Conservation (phyloP, 2,888 invertebrate species). For the Xylocampa areola region DNA sequence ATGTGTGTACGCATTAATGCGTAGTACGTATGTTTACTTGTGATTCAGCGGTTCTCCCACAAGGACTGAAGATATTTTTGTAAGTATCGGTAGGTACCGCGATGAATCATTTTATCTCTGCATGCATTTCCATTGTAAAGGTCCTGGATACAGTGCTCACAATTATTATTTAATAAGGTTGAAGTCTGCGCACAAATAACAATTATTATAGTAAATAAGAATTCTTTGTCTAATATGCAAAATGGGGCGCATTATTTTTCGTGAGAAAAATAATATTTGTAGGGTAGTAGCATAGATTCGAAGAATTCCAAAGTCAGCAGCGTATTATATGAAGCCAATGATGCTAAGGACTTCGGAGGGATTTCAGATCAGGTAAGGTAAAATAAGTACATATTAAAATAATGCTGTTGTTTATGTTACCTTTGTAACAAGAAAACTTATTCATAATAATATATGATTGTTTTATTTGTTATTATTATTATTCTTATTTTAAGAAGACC, state of each 20-base stretch:
- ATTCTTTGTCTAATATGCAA: slow-evolving; percentile 15
- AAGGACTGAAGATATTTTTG: slow-evolving; percentile 78
- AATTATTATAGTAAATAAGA: neutral
- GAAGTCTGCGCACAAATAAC: slow-evolving; percentile 2
- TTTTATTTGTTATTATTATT: no score
- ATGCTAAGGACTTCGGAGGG: neutral
- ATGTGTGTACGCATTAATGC: slow-evolving; percentile 75
- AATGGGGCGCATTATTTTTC: slow-evolving; percentile 14
- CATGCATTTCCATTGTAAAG: slow-evolving; percentile 57
- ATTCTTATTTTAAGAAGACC: neutral
- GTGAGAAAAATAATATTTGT: slow-evolving; percentile 3
- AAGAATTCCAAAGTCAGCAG: neutral
- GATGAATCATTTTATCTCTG: slow-evolving; percentile 80
- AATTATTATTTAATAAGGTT: slow-evolving; percentile 30
- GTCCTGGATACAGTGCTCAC: slow-evolving; percentile 32
- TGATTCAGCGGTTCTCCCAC: slow-evolving; percentile 70
- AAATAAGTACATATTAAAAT: slow-evolving; percentile 15
- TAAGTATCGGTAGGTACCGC: slow-evolving; percentile 77
- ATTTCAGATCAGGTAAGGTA: neutral
- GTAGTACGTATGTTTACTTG: slow-evolving; percentile 73
- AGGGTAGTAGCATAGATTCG: slow-evolving; percentile 14
- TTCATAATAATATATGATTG: no score
- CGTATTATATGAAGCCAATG: neutral
- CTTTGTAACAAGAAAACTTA: slow-evolving; percentile 10
- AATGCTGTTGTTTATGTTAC: slow-evolving; percentile 38